Percentiles rank a stretch among this genome's conserved stretches.
Conservation (phyloP, 2,888 invertebrate species). For the Perizoma affinitatum region DNA sequence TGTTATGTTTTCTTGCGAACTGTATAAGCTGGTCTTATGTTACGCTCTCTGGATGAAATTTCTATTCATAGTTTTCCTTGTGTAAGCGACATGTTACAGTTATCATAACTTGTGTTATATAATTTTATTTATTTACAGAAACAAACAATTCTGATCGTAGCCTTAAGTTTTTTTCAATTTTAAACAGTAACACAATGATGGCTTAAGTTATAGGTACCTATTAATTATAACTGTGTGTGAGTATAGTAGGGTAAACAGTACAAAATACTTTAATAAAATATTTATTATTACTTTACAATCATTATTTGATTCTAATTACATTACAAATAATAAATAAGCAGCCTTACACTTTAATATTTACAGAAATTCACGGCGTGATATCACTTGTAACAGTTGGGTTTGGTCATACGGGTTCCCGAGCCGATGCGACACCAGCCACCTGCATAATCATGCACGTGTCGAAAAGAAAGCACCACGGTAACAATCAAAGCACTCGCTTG, state of each 20-base stretch:
- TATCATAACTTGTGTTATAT: no score
- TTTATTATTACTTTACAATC: conserved; percentile 58
- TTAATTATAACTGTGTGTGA: no score
- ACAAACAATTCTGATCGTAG: no score
- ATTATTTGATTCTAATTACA: conserved; percentile 62
- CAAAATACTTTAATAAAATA: conserved; percentile 32
- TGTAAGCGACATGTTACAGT: conserved; percentile 12
- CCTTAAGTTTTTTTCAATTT: no score
- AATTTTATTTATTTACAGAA: no score
- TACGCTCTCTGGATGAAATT: conserved; percentile 45
- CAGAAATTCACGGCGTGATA: conserved; percentile 69
- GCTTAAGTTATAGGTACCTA: no score
- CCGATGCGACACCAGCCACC: conserved; percentile 44
- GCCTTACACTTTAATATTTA: conserved; percentile 68
- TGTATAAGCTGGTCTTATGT: conserved; percentile 33
- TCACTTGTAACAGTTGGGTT: conserved; percentile 35
- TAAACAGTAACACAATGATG: no score
- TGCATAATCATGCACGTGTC: conserved; percentile 56
- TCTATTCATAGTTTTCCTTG: conserved; percentile 33
- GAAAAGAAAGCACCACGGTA: conserved; percentile 64
- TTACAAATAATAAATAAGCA: conserved; percentile 71
- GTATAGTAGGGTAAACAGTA: conserved; percentile 24
- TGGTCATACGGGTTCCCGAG: conserved; percentile 44
- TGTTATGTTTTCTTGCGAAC: conserved; percentile 55
- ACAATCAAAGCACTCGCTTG: conserved; percentile 45